Evolutionary conservation across 1,140 invertebrate species (phyloP), one percentile per base, ranked within the genome.

Genomic region (Prorops nasuta): DNA sequence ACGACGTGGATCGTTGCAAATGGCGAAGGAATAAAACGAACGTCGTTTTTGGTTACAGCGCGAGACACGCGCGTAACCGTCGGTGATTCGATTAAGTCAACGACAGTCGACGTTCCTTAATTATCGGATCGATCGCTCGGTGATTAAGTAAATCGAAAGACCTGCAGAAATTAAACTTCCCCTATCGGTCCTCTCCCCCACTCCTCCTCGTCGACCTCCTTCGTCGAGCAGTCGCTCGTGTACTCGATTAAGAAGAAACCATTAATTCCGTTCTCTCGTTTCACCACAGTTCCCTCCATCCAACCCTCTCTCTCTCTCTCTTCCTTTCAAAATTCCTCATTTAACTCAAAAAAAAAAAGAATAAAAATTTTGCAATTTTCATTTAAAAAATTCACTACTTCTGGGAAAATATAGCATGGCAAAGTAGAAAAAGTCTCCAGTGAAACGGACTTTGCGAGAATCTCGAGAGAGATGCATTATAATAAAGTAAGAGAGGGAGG

Each of bases 91-190:
- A n/a, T n/a, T n/a, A n/a, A n/a, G n/a, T n/a, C n/a, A n/a, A n/a
- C n/a, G n/a, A n/a, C n/a, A n/a, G 35, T 43, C 36, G 6, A 40
- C 15, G 56, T 49, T 57, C 50, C 41, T 63, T 55, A 59, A 58
- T 48, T 49, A 56, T 56, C n/a, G 17, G 15, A 42, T 40, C 18
- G 21, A 59, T 37, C 32, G 40, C 43, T 20, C 44, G 52, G 60
- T 58, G 55, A 65, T 68, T 63, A 69, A 68, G 46, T 60, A 60
- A 67, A 66, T 56, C 49, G 20, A 46, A 61, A 52, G 53, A 42
- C 44, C 34, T 17, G 37, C 18, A 31, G 42, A 43, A 54, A 50
- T 50, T 57, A 60, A 57, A 35, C 40, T 38, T 19, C 21, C 17
- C 39, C n/a, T n/a, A n/a, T n/a, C n/a, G n/a, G 21, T 18, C 16